Evolutionary conservation across 2,888 invertebrate species (phyloP), one percentile per base, ranked within the genome.

Genomic region (Brachypalpus laphriformis): DNA sequence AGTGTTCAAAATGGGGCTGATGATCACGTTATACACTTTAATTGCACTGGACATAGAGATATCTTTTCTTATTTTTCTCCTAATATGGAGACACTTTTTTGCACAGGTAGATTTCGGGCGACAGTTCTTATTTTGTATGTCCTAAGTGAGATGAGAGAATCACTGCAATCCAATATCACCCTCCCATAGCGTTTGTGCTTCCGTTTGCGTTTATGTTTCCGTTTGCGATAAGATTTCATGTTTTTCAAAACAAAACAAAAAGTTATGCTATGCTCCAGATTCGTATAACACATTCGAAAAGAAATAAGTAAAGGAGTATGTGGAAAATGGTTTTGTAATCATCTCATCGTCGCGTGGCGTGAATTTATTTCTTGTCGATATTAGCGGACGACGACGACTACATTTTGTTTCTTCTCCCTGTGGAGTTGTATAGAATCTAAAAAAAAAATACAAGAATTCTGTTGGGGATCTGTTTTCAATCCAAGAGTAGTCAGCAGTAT

Each of bases 391-490:
- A 25, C 25, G 25, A 25, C 25, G 75, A 85, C 85, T 85, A 81
- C 85, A 85, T 85, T 85, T 85, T 85, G 85, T 81, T 85, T 85
- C 37, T 20, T 81, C 59, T 66, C 65, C 65, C 71, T 81, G 56
- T 20, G 81, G 72, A 75, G 85, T 85, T 85, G 85, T 81, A 81
- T 71, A 85, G 85, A 85, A 75, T 85, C 81, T 81, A 75, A 59
- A 56, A 11, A 81, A 80, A 51, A 63, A 78, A 77, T 71, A 2
- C 40, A 56, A 56, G 70, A 77, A 68, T 61, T 63, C 70, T 66
- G 11, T 61, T 37, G 51, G 59, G 25, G 37, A 74, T 78, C 72
- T 47, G 8, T 75, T 40, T 72, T 66, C 63, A 22, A 47, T 57
- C 11, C n/a, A 40, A 18, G 31, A 34, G 31, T 54, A 42, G 18